A percentile compares a stretch with the other conserved stretches of the same genome.
Evolutionary conservation across 2,113 vertebrate species (phyloP).

Genomic region (Aplodontia rufa): DNA sequence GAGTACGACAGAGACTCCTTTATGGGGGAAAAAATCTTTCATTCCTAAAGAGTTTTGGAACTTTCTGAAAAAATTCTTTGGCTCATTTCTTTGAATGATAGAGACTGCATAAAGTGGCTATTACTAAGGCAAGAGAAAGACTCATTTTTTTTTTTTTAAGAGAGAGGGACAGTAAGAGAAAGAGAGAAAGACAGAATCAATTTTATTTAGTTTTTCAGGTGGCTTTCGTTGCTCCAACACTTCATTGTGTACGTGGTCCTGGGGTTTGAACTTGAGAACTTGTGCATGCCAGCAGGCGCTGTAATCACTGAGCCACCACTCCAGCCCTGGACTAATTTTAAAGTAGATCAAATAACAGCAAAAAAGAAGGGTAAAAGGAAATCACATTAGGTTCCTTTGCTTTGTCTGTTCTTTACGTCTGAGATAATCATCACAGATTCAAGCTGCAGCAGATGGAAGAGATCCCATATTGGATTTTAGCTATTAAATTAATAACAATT

Average conservation of each 20-base stretch:
- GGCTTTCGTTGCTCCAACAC: no score
- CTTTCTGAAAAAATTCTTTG: not conserved
- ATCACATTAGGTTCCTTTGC: not conserved
- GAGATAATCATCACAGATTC: conserved; percentile 39
- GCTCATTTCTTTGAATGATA: conserved; percentile 13
- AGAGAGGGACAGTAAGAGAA: no score
- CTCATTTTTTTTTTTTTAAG: no score
- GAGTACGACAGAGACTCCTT: not conserved
- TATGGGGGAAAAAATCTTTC: not conserved
- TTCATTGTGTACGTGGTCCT: no score
- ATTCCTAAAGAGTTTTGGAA: not conserved
- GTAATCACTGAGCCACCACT: no score
- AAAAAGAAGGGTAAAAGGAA: conserved; percentile 22
- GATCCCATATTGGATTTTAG: conserved; percentile 38
- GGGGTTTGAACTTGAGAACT: no score
- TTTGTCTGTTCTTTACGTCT: conserved; percentile 44
- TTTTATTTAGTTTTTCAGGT: no score
- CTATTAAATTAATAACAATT: conserved; percentile 51
- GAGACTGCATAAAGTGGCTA: not conserved
- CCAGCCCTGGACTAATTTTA: not conserved
- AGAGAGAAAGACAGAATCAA: no score
- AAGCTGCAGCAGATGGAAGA: conserved; percentile 26
- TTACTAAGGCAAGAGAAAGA: not conserved
- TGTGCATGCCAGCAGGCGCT: no score
- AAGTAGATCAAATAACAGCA: not conserved